Conservation (phyloP, 2,113 vertebrate genomes). For the Polyodon spathula region DNA sequence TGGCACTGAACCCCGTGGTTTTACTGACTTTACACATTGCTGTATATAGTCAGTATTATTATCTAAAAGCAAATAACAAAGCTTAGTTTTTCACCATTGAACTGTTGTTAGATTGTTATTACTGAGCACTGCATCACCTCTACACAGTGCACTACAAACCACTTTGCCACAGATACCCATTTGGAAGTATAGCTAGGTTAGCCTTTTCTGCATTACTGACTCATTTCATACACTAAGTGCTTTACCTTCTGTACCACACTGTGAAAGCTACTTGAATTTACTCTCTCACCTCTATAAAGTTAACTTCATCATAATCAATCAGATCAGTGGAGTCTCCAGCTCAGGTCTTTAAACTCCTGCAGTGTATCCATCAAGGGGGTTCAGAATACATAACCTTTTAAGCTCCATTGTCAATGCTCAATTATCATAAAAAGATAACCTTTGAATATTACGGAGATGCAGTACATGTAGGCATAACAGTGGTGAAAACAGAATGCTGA, state of each 20-base stretch:
- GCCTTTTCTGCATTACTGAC: slow-evolving; percentile 25
- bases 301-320: slow-evolving; percentile 15
- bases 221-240: slow-evolving; percentile 51
- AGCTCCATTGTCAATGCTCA: background rate
- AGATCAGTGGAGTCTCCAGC: background rate
- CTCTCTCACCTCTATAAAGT: slow-evolving; percentile 20
- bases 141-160: too few relatives aligned
- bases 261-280: slow-evolving; percentile 33
- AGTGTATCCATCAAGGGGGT: background rate
- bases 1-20: too few relatives aligned
- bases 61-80: too few relatives aligned
- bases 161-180: too few relatives aligned
- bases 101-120: too few relatives aligned
- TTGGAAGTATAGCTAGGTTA: slow-evolving; percentile 11
- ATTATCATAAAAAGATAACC: background rate
- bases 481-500: too few relatives aligned
- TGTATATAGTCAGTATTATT: too few relatives aligned
- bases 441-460: background rate
- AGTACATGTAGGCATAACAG: background rate
- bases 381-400: slow-evolving; percentile 5
- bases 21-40: too few relatives aligned
- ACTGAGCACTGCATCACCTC: too few relatives aligned
- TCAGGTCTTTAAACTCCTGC: background rate
- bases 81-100: too few relatives aligned
- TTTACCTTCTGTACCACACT: slow-evolving; percentile 35